Evolutionary conservation across 2,113 vertebrate species (phyloP), one percentile per base, ranked within the genome.

Genomic region (Grammomys surdaster): DNA sequence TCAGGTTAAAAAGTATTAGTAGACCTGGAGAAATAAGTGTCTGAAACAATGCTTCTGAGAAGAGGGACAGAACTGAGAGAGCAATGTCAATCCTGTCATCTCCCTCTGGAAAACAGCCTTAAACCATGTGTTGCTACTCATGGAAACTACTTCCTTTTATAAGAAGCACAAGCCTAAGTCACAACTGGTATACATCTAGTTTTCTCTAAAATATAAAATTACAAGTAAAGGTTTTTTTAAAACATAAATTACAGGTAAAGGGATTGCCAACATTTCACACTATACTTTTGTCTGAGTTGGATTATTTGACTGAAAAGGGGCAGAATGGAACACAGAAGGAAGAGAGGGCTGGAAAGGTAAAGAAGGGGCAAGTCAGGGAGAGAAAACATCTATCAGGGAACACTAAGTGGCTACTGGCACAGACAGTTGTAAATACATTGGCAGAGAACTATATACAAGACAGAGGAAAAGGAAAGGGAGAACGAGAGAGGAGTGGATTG

Each of bases 151-250:
- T 89, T 40, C 48, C 51, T 77, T 72, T 24, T 89, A 11, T 69
- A 73, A 94, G 94, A 94, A 70, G 82, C 20, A 22, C 69, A 28
- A 65, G 9, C 31, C 33, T 70, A 91, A 96, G 77, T 28, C 60
- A 63, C 12, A 76, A 60, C 17, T 76, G 33, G 24, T 60, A 84
- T 82, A 63, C 81, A 94, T 77, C 58, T 48, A 17, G 17, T 86
- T 11, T 33, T 48, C 13, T 89, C 40, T 20, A 13, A 69, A 33
- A 69, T 33, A 69, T 69, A 69, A 69, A 69, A 69, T 69, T 69
- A 67, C 65, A 67, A 67, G 26, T 69, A 16, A 33, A 69, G 7
- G n/a, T 20, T 40, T 40, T 73, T 72, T 70, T 70, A 13, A 31
- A 91, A 75, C 60, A 67, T 75, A 93, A 91, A 67, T 58, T 16